Evolutionary conservation across 2,797 vertebrate species (phyloP).

Genomic region (Crenuchus spilurus): DNA sequence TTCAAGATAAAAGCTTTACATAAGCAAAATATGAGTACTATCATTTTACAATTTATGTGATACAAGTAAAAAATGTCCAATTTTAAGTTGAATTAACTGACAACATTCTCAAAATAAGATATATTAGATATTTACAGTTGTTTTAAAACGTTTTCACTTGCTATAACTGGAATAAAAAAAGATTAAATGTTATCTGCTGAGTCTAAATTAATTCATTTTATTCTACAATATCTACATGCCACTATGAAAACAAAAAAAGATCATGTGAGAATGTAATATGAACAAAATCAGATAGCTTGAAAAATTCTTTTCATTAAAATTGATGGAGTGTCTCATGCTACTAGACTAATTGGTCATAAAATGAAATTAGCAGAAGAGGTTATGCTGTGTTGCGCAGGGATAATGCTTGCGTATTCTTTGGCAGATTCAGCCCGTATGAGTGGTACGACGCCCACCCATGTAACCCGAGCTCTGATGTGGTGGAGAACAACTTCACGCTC

Average conservation of each 20-base stretch:
- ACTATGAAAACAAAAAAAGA: neutral
- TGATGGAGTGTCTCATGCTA: conserved; percentile 25
- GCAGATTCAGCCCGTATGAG: conserved; percentile 96
- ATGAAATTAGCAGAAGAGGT: neutral
- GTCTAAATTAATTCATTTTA: conserved; percentile 7
- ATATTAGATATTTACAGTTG: too few relatives aligned
- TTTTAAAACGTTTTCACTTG: too few relatives aligned
- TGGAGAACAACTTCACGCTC: conserved; percentile 98
- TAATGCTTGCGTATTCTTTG: conserved; percentile 13
- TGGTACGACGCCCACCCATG: conserved; percentile 98
- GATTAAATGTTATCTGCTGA: neutral
- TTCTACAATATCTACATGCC: neutral
- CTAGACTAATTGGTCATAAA: conserved; percentile 31
- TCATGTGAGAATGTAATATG: neutral
- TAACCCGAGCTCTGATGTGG: conserved; percentile 93
- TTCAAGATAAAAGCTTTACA: too few relatives aligned
- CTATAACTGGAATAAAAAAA: too few relatives aligned
- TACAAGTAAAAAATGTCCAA: too few relatives aligned
- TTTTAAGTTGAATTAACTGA: too few relatives aligned
- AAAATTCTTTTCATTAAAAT: conserved; percentile 29
- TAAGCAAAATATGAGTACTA: too few relatives aligned
- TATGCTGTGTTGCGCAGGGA: neutral
- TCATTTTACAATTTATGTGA: too few relatives aligned
- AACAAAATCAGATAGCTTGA: conserved; percentile 18
- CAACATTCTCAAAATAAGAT: too few relatives aligned